Percentiles rank a stretch among this genome's conserved stretches.
Evolutionary conservation across 2,113 vertebrate genomes (phyloP).

Genomic region (Eolophus roseicapilla): DNA sequence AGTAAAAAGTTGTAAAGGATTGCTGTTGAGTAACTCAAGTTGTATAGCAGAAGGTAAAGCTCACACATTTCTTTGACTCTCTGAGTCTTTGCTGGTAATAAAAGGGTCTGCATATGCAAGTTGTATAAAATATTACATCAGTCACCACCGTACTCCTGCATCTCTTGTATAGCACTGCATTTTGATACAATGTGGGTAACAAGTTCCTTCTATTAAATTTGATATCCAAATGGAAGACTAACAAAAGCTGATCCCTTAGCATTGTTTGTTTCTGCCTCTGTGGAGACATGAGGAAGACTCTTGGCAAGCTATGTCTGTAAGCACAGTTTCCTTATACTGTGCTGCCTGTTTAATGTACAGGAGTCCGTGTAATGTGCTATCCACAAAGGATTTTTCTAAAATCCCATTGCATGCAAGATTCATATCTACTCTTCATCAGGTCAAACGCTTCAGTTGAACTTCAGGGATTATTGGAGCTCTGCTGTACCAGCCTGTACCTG

Average conservation of each 20-base stretch:
- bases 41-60: background rate
- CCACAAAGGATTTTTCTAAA: background rate
- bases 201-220: background rate
- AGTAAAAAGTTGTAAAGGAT: background rate
- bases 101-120: background rate
- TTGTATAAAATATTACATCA: background rate
- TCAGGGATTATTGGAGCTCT: background rate
- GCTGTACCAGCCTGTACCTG: background rate
- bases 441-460: background rate
- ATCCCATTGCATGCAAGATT: background rate
- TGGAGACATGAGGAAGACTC: background rate
- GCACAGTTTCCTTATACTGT: background rate
- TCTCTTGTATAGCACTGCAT: background rate
- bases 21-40: background rate
- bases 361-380: background rate
- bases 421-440: background rate
- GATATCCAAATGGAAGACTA: background rate
- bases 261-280: background rate
- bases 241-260: background rate
- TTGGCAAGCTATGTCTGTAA: background rate
- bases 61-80: background rate
- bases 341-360: background rate
- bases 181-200: background rate
- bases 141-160: background rate
- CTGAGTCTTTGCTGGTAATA: background rate